phyloP scores from a whole-genome alignment of 2,797 vertebrate genomes.

The Psittacula derbiana region DNA sequence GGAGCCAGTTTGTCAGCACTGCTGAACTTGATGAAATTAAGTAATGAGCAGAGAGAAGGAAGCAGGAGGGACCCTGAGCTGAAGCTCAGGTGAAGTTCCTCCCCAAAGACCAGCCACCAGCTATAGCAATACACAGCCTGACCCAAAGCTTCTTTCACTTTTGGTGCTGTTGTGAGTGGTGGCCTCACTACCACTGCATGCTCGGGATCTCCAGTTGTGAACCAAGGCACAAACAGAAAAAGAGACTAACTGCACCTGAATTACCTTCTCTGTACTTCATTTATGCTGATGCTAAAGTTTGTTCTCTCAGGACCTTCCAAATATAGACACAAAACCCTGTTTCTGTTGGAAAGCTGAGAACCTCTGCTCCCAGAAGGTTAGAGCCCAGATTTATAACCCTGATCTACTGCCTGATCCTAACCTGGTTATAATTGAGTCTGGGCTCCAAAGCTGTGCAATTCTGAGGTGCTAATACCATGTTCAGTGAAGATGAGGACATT shows the following conservation, averaged over 20 bases:
- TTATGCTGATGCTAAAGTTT: conserved; percentile 14
- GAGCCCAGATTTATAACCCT: conserved; percentile 32
- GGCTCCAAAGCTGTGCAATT: background rate
- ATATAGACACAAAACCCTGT: background rate
- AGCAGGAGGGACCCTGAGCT: background rate
- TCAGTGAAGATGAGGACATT: background rate
- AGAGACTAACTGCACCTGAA: background rate
- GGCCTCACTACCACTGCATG: background rate
- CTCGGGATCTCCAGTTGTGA: background rate
- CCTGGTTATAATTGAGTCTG: conserved; percentile 49
- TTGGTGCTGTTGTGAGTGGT: background rate
- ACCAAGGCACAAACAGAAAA: background rate
- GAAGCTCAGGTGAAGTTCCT: background rate
- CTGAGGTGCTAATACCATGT: background rate
- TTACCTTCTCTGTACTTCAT: conserved; percentile 10
- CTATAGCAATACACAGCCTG: background rate
- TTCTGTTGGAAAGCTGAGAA: conserved; percentile 1
- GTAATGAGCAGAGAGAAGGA: background rate
- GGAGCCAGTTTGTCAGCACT: background rate
- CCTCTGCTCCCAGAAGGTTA: conserved; percentile 23
- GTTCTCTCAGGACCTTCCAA: conserved; percentile 28
- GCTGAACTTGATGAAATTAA: background rate
- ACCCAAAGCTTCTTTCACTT: background rate
- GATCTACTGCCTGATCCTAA: conserved; percentile 39
- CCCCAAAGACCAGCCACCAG: background rate